Evolutionary conservation across 1,140 invertebrate species (phyloP).

Genomic region (Drosophila mojavensis): DNA sequence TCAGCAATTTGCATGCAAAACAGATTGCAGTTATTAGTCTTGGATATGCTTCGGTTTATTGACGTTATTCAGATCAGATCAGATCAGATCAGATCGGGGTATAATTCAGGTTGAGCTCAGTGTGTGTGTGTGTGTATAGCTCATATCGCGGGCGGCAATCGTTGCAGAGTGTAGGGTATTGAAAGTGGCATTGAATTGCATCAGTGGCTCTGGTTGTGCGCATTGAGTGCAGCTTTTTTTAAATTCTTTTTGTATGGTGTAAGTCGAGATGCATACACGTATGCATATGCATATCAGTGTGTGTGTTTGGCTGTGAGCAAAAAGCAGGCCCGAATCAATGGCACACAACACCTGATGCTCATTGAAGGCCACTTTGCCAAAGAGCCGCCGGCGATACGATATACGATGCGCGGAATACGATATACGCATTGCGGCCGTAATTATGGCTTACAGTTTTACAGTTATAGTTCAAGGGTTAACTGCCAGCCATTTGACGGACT

Average conservation of each 20-base stretch:
- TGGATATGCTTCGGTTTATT: not conserved
- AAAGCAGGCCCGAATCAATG: conserved; percentile 71
- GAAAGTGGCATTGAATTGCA: conserved; percentile 79
- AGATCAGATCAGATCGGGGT: too few relatives aligned
- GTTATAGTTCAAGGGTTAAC: conserved; percentile 3
- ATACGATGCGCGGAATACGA: not conserved
- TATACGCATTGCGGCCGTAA: not conserved
- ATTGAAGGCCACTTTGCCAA: conserved; percentile 72
- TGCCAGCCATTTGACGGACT: conserved; percentile 6
- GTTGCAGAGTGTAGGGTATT: conserved; percentile 25
- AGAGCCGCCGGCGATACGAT: conserved; percentile 25
- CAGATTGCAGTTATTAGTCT: conserved; percentile 18
- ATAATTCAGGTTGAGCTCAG: not conserved
- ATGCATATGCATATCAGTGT: not conserved
- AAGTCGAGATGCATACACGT: conserved; percentile 2
- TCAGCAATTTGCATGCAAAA: conserved; percentile 73
- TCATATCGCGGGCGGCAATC: conserved; percentile 35
- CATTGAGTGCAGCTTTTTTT: conserved; percentile 69
- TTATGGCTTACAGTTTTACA: conserved; percentile 11
- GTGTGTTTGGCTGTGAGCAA: conserved; percentile 18
- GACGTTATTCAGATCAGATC: not conserved
- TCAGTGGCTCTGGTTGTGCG: conserved; percentile 81
- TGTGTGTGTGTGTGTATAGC: not conserved
- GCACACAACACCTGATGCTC: conserved; percentile 71
- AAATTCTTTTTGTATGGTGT: not conserved